These are phyloP conservation scores for Lophotriccus pileatus DNA, from an alignment of 2,797 vertebrate species.

Conservation along the genomic window DNA sequence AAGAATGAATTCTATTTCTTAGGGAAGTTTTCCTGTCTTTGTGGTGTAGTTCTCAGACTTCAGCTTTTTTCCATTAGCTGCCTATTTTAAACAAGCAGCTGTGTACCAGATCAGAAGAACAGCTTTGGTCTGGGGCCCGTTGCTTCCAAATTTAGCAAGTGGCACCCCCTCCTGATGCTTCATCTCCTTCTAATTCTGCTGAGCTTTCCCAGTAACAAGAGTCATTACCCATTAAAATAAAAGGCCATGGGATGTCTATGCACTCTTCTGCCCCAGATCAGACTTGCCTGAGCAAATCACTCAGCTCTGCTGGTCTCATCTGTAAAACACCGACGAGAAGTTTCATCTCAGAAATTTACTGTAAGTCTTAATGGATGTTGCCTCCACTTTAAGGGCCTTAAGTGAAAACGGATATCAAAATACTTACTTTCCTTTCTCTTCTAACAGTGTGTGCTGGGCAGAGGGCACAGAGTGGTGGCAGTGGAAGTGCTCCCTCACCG, in stretches of 20 bases:
- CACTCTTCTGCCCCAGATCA: background rate
- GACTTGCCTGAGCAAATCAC: background rate
- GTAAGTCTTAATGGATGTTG: background rate
- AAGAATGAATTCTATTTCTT: background rate
- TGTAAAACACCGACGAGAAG: background rate
- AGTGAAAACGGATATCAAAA: background rate
- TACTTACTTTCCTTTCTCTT: background rate
- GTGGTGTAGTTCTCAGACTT: background rate
- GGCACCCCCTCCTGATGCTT: background rate
- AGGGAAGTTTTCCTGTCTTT: background rate
- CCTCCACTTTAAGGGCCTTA: background rate
- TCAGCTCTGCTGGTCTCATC: background rate
- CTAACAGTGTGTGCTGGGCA: background rate
- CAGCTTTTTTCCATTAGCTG: background rate
- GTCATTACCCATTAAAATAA: background rate
- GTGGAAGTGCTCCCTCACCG: background rate
- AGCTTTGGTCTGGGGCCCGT: accelerated
- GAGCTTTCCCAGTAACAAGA: background rate
- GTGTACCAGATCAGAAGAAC: background rate
- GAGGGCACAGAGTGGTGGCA: background rate
- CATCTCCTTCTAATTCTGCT: background rate
- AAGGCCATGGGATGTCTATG: background rate
- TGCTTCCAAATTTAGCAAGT: background rate
- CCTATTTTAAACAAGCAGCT: background rate
- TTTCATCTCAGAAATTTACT: background rate